Percentiles rank a stretch among this genome's conserved stretches.
These are phyloP conservation scores for Odocoileus hemionus DNA, from an alignment of 2,113 vertebrate genomes.

Conservation along the genomic window DNA sequence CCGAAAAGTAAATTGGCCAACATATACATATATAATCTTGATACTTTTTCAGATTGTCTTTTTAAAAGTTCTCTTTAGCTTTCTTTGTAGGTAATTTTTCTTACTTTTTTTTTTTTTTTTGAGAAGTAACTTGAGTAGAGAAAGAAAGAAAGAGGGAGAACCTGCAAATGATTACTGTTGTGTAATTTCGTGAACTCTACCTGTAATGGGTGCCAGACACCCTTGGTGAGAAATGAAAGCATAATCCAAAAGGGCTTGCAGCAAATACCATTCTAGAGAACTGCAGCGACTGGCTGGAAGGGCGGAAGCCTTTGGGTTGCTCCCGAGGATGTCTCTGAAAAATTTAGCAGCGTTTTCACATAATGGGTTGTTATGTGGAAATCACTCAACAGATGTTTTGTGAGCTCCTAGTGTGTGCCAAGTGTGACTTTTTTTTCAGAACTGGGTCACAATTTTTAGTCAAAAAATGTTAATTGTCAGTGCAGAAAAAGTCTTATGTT, in stretches of 20 bases:
- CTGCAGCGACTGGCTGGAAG: not conserved
- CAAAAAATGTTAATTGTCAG: not conserved
- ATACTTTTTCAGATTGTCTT: not conserved
- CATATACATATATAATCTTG: not conserved
- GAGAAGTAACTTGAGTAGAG: slow-evolving; percentile 28
- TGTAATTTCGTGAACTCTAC: slow-evolving; percentile 23
- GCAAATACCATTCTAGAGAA: not conserved
- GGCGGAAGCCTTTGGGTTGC: not conserved
- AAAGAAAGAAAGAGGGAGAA: not conserved
- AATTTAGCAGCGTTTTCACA: not conserved
- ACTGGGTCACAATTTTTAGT: not conserved
- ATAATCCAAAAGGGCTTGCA: not conserved
- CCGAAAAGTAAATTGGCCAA: not conserved
- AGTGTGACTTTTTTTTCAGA: not conserved
- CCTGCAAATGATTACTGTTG: slow-evolving; percentile 18
- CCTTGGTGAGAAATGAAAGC: not conserved
- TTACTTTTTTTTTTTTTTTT: not conserved
- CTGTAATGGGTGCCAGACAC: slow-evolving; percentile 13
- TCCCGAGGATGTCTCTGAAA: not conserved
- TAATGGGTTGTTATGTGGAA: not conserved
- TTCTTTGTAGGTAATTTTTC: slow-evolving; percentile 12
- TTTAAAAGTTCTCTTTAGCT: not conserved
- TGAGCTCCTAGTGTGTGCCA: not conserved
- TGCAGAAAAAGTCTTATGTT: not conserved
- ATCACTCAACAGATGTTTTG: not conserved